A percentile compares a stretch with the other conserved stretches of the same genome.
These are phyloP conservation scores for Cyclophora punctaria DNA, from an alignment of 2,888 invertebrate species.

Conservation along the genomic window DNA sequence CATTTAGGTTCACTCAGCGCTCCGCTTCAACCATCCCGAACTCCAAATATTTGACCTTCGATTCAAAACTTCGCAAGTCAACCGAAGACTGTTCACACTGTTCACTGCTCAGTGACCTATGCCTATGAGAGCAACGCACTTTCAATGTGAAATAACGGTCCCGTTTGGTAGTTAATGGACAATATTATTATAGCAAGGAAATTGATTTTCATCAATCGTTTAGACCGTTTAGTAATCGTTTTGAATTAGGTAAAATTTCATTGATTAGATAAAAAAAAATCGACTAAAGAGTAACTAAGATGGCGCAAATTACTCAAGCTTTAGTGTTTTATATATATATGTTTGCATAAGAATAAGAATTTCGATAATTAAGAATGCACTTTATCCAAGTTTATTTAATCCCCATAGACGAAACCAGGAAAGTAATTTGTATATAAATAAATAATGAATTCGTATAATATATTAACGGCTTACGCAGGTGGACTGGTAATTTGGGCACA, in stretches of 20 bases:
- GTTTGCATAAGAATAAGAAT: no score
- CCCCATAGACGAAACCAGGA: no score
- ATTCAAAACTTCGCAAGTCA: slow-evolving; percentile 34
- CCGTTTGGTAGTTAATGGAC: slow-evolving; percentile 22
- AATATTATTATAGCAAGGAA: slow-evolving; percentile 28
- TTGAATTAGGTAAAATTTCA: no score
- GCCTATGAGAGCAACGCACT: slow-evolving; percentile 53
- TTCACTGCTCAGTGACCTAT: slow-evolving; percentile 35
- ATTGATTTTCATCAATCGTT: slow-evolving; percentile 22
- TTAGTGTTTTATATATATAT: no score
- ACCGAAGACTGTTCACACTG: slow-evolving; percentile 14
- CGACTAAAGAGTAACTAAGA: no score
- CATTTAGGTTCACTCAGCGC: slow-evolving; percentile 19
- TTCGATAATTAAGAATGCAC: no score
- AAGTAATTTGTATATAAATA: slow-evolving; percentile 27
- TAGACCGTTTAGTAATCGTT: neutral
- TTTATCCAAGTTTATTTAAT: no score
- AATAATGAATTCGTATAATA: slow-evolving; percentile 34
- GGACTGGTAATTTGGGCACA: slow-evolving; percentile 20
- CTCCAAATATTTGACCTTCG: slow-evolving; percentile 47
- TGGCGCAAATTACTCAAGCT: no score
- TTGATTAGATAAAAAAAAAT: no score
- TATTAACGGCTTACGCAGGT: slow-evolving; percentile 38
- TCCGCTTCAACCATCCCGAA: slow-evolving; percentile 22
- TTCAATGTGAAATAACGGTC: slow-evolving; percentile 50